These are phyloP conservation scores for Ophion ellenae DNA, from an alignment of 2,888 invertebrate genomes.

Conservation along the genomic window DNA sequence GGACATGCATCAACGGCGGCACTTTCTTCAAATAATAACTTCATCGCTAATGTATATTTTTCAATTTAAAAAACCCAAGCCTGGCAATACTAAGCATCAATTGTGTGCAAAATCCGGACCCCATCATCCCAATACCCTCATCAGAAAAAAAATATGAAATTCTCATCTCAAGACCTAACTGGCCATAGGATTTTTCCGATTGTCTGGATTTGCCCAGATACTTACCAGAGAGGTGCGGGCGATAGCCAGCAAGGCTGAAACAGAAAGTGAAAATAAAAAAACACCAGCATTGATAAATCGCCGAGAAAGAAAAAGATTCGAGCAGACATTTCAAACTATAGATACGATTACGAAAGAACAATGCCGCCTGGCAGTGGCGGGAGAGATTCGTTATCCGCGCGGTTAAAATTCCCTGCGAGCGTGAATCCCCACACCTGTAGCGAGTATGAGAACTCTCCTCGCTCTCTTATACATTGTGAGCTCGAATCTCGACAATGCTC, in stretches of 20 bases:
- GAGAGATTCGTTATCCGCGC: conserved; percentile 63
- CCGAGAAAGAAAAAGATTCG: conserved; percentile 14
- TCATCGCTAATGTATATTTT: no score
- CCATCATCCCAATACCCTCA: background rate
- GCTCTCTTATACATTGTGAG: conserved; percentile 65
- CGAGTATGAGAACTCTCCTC: conserved; percentile 70
- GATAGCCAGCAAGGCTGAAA: conserved; percentile 81
- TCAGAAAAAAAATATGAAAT: background rate
- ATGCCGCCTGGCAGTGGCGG: conserved; percentile 41
- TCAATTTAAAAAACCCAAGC: background rate
- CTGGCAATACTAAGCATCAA: background rate
- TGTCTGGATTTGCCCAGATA: conserved; percentile 30
- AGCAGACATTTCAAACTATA: conserved; percentile 48
- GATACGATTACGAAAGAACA: conserved; percentile 64
- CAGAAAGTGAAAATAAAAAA: conserved; percentile 47
- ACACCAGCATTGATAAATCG: conserved; percentile 26
- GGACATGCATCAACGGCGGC: no score
- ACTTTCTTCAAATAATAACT: no score
- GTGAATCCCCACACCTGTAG: conserved; percentile 42
- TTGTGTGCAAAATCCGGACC: background rate
- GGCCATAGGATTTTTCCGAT: background rate
- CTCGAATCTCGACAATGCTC: conserved; percentile 77
- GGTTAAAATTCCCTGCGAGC: conserved; percentile 51
- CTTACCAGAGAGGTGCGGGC: conserved; percentile 78
- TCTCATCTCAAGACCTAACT: background rate